A percentile compares a stretch with the other conserved stretches of the same genome.
Conservation (phyloP, 2,113 vertebrate species). For the Actenoides lindsayi region DNA sequence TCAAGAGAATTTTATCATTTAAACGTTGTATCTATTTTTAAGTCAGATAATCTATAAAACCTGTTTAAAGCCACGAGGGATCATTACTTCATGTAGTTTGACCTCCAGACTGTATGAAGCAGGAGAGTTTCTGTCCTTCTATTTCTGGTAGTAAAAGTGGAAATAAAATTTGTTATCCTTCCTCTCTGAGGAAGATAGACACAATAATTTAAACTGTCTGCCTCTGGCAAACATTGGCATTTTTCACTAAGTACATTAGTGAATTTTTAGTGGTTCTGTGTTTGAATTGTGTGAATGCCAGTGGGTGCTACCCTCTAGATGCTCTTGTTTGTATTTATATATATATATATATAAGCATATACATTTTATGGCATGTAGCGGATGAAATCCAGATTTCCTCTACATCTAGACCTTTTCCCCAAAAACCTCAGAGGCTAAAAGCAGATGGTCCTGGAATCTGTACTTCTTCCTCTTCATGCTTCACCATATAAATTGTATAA, state of each 20-base stretch:
- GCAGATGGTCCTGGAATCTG: neutral
- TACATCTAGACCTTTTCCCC: neutral
- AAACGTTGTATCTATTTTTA: slow-evolving; percentile 23
- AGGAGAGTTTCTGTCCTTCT: neutral
- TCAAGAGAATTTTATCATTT: neutral
- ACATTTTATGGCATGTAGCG: neutral
- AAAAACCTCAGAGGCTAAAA: neutral
- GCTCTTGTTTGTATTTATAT: neutral
- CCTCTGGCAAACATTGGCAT: neutral
- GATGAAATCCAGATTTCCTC: neutral
- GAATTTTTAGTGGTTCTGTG: neutral
- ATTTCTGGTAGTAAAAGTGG: neutral
- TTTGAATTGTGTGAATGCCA: neutral
- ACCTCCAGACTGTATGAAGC: neutral
- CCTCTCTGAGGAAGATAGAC: neutral
- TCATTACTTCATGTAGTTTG: neutral
- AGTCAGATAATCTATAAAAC: slow-evolving; percentile 25
- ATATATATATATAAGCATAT: rapidly evolving
- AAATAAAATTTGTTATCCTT: neutral
- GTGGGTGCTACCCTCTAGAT: neutral
- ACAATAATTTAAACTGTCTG: neutral
- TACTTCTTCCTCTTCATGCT: neutral
- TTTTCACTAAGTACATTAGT: neutral
- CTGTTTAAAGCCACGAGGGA: neutral
- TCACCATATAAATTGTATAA: neutral